Evolutionary conservation across 2,113 vertebrate species (phyloP).

Genomic region (Salvator merianae): DNA sequence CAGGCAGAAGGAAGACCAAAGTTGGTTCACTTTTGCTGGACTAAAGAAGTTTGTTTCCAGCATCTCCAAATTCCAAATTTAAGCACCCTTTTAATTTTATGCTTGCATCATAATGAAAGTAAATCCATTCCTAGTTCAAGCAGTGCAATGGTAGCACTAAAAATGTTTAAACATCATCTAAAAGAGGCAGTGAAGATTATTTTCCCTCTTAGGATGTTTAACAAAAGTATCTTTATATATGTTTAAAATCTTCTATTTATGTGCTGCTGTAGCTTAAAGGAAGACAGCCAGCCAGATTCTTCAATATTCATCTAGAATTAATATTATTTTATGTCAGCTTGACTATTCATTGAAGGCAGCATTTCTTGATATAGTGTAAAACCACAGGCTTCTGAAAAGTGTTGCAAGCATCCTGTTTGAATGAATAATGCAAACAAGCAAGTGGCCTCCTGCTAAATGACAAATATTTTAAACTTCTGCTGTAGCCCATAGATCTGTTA

Average conservation of each 20-base stretch:
- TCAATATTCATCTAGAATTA: background rate
- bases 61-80: background rate
- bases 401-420: constrained; percentile 7
- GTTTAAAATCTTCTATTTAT: background rate
- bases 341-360: background rate
- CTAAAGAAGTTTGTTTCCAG: background rate
- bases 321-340: background rate
- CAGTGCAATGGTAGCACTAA: background rate
- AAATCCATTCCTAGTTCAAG: background rate
- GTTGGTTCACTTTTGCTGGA: too few species aligned
- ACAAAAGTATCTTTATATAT: background rate
- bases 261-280: background rate
- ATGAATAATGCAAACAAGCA: constrained; percentile 18
- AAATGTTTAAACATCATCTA: background rate
- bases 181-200: background rate
- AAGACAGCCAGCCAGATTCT: background rate
- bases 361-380: background rate
- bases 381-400: background rate
- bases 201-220: background rate
- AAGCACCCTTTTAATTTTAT: background rate
- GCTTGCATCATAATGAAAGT: background rate
- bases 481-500: background rate
- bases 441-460: background rate
- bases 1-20: background rate
- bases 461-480: background rate